Conservation (phyloP, 2,888 invertebrate species). For the Phortica okadai region DNA sequence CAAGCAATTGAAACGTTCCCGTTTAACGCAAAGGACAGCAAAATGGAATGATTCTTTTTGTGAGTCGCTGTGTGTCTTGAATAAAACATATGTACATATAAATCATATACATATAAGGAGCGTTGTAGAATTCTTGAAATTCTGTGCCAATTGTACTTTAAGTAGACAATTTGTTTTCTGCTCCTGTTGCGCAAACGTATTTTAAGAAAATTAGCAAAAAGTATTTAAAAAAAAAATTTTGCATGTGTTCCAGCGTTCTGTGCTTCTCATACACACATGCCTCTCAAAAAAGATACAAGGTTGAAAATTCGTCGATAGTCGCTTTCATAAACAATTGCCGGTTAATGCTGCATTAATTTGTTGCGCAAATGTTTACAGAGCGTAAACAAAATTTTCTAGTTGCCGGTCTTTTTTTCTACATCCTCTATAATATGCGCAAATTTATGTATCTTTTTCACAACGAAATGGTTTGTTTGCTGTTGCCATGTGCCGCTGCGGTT, state of each 20-base stretch:
- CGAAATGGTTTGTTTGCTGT: no score
- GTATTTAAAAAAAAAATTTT: no score
- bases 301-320: no score
- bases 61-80: background rate
- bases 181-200: no score
- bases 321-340: no score
- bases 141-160: background rate
- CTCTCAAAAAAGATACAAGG: no score
- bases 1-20: background rate
- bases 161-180: background rate
- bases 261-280: no score
- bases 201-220: background rate
- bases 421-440: no score
- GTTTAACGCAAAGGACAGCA: background rate
- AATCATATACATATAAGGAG: background rate
- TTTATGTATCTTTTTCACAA: no score
- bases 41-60: background rate
- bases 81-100: background rate
- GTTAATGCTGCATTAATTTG: background rate
- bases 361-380: background rate
- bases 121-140: background rate
- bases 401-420: no score
- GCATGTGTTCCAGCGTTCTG: background rate
- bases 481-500: no score
- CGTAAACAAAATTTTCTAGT: background rate